A percentile compares a stretch with the other conserved stretches of the same genome.
phyloP scores from a whole-genome alignment of 2,113 vertebrate species.

The Laticauda colubrina region DNA sequence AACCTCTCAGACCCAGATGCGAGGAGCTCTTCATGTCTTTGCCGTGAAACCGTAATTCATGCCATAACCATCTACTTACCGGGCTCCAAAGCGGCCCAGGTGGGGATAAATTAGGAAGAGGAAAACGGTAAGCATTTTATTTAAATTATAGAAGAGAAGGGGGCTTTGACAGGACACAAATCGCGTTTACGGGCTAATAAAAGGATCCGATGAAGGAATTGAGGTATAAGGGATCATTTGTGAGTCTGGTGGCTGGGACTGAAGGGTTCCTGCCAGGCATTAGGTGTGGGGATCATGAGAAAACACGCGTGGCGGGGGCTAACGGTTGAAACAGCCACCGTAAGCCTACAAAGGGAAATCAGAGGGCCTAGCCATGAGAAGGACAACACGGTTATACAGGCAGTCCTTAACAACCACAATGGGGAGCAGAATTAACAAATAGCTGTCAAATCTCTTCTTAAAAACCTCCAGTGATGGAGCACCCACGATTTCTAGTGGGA shows the following conservation, averaged over 20 bases:
- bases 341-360: too few relatives aligned
- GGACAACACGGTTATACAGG: too few relatives aligned
- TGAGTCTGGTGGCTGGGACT: neutral
- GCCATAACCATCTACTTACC: constrained; percentile 73
- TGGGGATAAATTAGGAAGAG: constrained; percentile 42
- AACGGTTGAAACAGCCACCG: too few relatives aligned
- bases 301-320: too few relatives aligned
- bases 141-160: constrained; percentile 51
- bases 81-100: constrained; percentile 50
- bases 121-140: constrained; percentile 56
- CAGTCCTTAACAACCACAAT: too few relatives aligned
- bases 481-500: too few relatives aligned
- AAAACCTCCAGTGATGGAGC: too few relatives aligned
- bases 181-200: constrained; percentile 42
- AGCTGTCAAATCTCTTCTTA: too few relatives aligned
- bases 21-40: constrained; percentile 38
- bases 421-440: too few relatives aligned
- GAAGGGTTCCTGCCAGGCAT: neutral
- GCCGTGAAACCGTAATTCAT: constrained; percentile 79
- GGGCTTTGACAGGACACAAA: constrained; percentile 39
- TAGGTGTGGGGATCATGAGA: neutral
- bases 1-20: constrained; percentile 30
- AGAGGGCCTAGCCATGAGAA: too few relatives aligned
- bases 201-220: constrained; percentile 51
- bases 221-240: constrained; percentile 18